Percentiles rank a stretch among this genome's conserved stretches.
Evolutionary conservation across 2,797 vertebrate species (phyloP).

Genomic region (Sciurus vulgaris): DNA sequence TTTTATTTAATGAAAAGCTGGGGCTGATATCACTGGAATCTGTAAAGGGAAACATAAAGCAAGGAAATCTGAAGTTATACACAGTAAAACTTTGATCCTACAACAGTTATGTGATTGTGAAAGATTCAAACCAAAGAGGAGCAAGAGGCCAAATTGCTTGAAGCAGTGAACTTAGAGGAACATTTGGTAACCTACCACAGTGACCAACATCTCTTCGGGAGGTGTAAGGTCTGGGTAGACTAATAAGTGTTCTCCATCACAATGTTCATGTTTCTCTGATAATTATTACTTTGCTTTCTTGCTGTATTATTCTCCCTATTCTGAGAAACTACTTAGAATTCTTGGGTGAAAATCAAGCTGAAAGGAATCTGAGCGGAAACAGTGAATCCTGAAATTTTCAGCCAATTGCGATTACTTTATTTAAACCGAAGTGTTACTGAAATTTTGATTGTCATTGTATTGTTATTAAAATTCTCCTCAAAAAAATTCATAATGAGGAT

Average conservation of each 20-base stretch:
- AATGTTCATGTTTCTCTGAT: conserved; percentile 2
- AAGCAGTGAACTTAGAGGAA: conserved; percentile 37
- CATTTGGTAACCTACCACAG: background rate
- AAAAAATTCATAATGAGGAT: conserved; percentile 55
- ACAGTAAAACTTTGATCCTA: conserved; percentile 19
- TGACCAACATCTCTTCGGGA: background rate
- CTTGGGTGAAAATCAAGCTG: conserved; percentile 57
- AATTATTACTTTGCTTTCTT: conserved; percentile 35
- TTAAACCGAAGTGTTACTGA: conserved; percentile 64
- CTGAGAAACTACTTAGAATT: conserved; percentile 61
- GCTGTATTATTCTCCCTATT: conserved; percentile 30
- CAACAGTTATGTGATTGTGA: background rate
- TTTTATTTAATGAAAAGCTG: background rate
- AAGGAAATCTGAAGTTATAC: background rate
- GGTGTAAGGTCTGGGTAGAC: background rate
- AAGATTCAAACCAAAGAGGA: conserved; percentile 13
- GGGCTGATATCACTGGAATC: background rate
- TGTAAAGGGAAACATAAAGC: background rate
- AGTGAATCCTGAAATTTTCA: conserved; percentile 39
- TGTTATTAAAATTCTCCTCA: conserved; percentile 66
- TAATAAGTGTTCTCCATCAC: background rate
- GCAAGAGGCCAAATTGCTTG: background rate
- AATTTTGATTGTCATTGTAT: conserved; percentile 56
- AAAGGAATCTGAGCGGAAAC: conserved; percentile 41
- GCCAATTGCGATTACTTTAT: conserved; percentile 65